These are phyloP conservation scores for Abscondita cerata DNA, from an alignment of 2,888 invertebrate species.

Conservation along the genomic window DNA sequence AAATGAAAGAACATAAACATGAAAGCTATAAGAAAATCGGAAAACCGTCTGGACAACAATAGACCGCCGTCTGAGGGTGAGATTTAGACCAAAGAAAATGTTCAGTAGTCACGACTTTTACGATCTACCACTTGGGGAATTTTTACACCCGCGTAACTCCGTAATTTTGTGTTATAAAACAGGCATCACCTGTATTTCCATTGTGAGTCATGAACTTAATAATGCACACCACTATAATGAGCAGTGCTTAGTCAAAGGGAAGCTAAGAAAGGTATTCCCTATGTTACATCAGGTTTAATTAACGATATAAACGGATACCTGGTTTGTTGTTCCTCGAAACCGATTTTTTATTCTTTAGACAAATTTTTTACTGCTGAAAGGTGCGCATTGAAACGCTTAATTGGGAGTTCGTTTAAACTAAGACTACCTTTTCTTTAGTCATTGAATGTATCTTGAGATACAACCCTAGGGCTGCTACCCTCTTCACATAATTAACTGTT, in stretches of 20 bases:
- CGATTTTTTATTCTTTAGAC: conserved; percentile 7
- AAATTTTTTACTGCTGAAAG: not conserved
- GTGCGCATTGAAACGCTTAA: conserved; percentile 28
- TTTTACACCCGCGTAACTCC: conserved; percentile 28
- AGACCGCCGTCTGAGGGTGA: conserved; percentile 29
- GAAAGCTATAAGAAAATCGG: conserved; percentile 34
- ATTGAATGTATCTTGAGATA: conserved; percentile 25
- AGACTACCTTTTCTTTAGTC: conserved; percentile 28
- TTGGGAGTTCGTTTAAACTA: conserved; percentile 32
- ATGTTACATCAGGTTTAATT: conserved; percentile 22
- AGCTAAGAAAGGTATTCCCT: conserved; percentile 24
- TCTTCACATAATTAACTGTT: conserved; percentile 54
- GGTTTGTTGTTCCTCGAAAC: conserved; percentile 8
- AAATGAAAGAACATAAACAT: conserved; percentile 34
- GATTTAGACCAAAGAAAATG: conserved; percentile 31
- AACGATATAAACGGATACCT: conserved; percentile 17
- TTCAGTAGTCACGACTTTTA: conserved; percentile 33
- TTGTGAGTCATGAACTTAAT: conserved; percentile 35
- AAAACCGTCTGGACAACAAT: conserved; percentile 35
- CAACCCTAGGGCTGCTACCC: conserved; percentile 45
- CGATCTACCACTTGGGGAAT: conserved; percentile 32
- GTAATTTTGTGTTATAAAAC: conserved; percentile 32
- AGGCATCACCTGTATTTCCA: conserved; percentile 37
- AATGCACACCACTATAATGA: conserved; percentile 27
- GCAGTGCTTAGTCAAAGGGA: conserved; percentile 24